These are phyloP conservation scores for Sarcophaga variegata DNA, from an alignment of 2,888 invertebrate species.

Conservation along the genomic window DNA sequence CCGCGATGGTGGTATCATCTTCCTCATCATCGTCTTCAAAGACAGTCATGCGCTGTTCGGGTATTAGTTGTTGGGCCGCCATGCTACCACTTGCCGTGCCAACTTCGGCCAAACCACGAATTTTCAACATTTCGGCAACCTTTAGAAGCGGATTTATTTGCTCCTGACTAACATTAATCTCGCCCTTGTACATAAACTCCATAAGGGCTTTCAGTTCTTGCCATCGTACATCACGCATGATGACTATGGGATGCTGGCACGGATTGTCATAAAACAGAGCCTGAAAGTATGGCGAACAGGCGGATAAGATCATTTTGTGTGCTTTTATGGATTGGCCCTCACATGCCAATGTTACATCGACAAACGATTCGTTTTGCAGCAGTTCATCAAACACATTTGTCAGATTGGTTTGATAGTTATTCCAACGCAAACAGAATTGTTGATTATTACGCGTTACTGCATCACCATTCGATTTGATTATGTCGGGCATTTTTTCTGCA, in stretches of 20 bases:
- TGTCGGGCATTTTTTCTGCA: slow-evolving; percentile 29
- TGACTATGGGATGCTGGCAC: slow-evolving; percentile 95
- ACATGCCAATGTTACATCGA: slow-evolving; percentile 95
- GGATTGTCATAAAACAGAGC: slow-evolving; percentile 95
- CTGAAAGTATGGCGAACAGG: slow-evolving; percentile 97
- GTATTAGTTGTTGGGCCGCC: slow-evolving; percentile 74
- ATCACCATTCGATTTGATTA: slow-evolving; percentile 49
- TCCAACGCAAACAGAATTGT: slow-evolving; percentile 96
- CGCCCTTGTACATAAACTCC: slow-evolving; percentile 97
- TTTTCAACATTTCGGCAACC: slow-evolving; percentile 93
- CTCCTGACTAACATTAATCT: slow-evolving; percentile 96
- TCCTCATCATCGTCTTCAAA: slow-evolving; percentile 82
- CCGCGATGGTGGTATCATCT: slow-evolving; percentile 83
- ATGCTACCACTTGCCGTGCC: slow-evolving; percentile 85
- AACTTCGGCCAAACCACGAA: slow-evolving; percentile 93
- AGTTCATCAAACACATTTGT: slow-evolving; percentile 92
- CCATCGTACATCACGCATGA: slow-evolving; percentile 95
- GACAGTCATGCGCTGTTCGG: slow-evolving; percentile 78
- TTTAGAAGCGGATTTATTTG: slow-evolving; percentile 93
- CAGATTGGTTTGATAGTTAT: slow-evolving; percentile 95
- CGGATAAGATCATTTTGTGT: slow-evolving; percentile 95
- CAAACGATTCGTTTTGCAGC: slow-evolving; percentile 93
- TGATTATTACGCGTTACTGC: slow-evolving; percentile 80
- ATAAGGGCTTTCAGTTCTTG: slow-evolving; percentile 94
- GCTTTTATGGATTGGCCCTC: slow-evolving; percentile 95